A percentile compares a stretch with the other conserved stretches of the same genome.
phyloP scores from a whole-genome alignment of 2,888 invertebrate genomes.

The Liodrosophila aerea region DNA sequence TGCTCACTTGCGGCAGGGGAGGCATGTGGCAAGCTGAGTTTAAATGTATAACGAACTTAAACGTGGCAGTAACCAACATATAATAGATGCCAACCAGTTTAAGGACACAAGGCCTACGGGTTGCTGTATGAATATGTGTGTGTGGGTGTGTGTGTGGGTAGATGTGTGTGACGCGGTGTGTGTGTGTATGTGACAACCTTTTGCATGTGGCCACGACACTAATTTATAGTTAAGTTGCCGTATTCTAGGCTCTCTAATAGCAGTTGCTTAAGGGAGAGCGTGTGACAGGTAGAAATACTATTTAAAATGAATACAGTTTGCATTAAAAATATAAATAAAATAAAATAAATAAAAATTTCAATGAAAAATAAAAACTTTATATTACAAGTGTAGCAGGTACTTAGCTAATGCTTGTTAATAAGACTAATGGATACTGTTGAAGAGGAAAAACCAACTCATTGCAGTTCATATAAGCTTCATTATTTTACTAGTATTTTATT shows the following conservation, averaged over 20 bases:
- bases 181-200: constrained; percentile 34
- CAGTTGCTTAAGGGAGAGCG: constrained; percentile 8
- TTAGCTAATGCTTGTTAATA: too few relatives aligned
- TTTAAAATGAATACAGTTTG: constrained; percentile 24
- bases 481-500: too few relatives aligned
- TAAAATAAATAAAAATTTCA: too few relatives aligned
- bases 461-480: too few relatives aligned
- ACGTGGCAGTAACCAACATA: constrained; percentile 77
- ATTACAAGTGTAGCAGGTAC: too few relatives aligned
- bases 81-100: constrained; percentile 61
- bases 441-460: too few relatives aligned
- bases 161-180: constrained; percentile 7
- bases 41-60: constrained; percentile 75
- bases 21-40: constrained; percentile 45
- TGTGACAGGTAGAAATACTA: constrained; percentile 9
- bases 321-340: too few relatives aligned
- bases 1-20: too few relatives aligned
- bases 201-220: constrained; percentile 59
- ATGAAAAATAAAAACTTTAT: too few relatives aligned
- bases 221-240: constrained; percentile 64
- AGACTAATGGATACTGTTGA: too few relatives aligned
- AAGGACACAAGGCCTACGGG: constrained; percentile 66
- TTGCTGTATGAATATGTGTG: constrained; percentile 4
- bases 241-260: constrained; percentile 60
- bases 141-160: constrained; percentile 8